Evolutionary conservation across 2,888 invertebrate genomes (phyloP), one percentile per base, ranked within the genome.

Genomic region (Dromius quadrimaculatus): DNA sequence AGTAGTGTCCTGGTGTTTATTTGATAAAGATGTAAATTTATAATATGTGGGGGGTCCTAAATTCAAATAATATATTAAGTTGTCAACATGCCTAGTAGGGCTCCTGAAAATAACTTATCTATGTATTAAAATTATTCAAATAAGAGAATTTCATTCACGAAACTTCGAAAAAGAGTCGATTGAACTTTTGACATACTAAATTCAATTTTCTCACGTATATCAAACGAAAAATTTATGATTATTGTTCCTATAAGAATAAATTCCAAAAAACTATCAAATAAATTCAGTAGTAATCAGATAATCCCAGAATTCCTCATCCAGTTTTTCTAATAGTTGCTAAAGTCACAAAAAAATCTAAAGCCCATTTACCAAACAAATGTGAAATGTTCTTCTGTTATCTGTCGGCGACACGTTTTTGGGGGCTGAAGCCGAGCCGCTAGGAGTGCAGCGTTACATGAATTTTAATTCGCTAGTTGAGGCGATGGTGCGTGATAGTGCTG

Each of bases 401-500:
- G 11, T 13, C 28, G 50, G 59, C 59, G 59, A 59, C 59, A 59
- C 59, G 59, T 59, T 59, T 59, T 59, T 59, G 59, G 59, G 32
- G 59, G 36, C 36, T 38, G 59, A 19, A 11, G 59, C 36, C 11
- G 57, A 11, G 13, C 32, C 32, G 32, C 32, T 5, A 6, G 6
- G 5, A 8, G 8, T 32, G 32, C 32, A n/a, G 20, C 78, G 78
- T 77, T 77, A 75, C 77, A 76, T 78, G 79, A 79, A 79, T 79
- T 77, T 77, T 79, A 79, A 79, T 79, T 78, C 77, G 77, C 76
- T 75, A 76, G 76, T 78, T 79, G 76, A 75, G 76, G 77, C 76
- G 76, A 76, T 75, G 75, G 76, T 74, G 75, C 74, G 76, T 74
- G 79, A 80, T 79, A 76, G 77, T 77, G 77, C 47, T 15, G 28